Evolutionary conservation across 2,113 vertebrate genomes (phyloP), one percentile per base, ranked within the genome.

Genomic region (Heterotilapia buettikoferi): DNA sequence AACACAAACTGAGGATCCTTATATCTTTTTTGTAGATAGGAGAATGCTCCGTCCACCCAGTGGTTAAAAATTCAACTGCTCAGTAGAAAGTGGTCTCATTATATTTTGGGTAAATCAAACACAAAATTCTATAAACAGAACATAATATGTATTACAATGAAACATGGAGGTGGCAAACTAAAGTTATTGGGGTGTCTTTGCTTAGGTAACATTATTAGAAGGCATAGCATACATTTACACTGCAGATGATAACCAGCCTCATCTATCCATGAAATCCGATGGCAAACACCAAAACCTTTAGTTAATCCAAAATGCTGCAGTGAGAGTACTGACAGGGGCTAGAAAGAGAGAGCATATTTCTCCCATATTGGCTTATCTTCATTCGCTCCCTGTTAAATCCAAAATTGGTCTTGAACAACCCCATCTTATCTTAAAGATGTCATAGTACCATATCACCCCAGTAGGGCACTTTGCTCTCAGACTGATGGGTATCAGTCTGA

Each of bases 371-470:
- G 6, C 61, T 66, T 38, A 66, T 66, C 19, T 66, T 66, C 33
- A 38, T 38, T 38, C 4, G n/a, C 61, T 66, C 61, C 18, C 61
- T 21, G 61, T 66, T 38, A 38, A 66, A 66, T 66, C 31, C 19
- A 66, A 12, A 66, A 66, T 13, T 66, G 61, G 61, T 38, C 61
- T 66, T n/a, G 19, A 66, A n/a, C 33, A n/a, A 38, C 18, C 61
- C 6, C 33, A 66, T 66, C 61, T 21, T 38, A 66, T 66, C 33
- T 38, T 21, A 38, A 66, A 66, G 6, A 38, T n/a, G 9, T 6
- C 2, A 66, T 66, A 11, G 0, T 36, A 36, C 31, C 18, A 66
- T n/a, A 66, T 66, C 0, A 0, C 18, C 61, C 0, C 2, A 66
- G 31, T n/a, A 66, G 61, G 16, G 61, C 61, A 38, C 18, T n/a